These are phyloP conservation scores for Nothocercus nigrocapillus DNA, from an alignment of 2,113 vertebrate genomes.

Conservation along the genomic window DNA sequence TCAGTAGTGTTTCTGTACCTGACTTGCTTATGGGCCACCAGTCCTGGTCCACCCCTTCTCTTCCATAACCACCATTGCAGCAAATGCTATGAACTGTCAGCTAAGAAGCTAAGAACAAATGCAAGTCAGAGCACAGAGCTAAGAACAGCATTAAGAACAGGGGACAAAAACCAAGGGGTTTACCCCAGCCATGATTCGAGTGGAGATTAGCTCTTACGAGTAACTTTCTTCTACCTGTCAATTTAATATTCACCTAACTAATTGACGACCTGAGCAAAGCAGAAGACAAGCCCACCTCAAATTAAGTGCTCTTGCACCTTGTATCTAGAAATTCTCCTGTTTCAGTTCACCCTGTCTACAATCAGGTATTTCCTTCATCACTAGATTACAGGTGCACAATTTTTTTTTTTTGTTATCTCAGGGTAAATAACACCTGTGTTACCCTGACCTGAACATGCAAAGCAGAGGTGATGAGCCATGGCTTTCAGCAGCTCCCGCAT, in stretches of 20 bases:
- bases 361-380: neutral
- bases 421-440: neutral
- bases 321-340: neutral
- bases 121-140: neutral
- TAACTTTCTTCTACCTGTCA: neutral
- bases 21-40: neutral
- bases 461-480: neutral
- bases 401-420: neutral
- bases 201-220: neutral
- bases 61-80: neutral
- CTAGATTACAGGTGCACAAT: neutral
- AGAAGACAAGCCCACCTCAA: neutral
- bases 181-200: neutral
- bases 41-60: accelerated
- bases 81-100: neutral
- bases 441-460: neutral
- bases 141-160: neutral
- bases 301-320: neutral
- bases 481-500: neutral
- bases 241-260: neutral
- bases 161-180: neutral
- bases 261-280: neutral
- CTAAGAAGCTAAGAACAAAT: neutral
- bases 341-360: neutral
- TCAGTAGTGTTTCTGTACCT: neutral